These are phyloP conservation scores for Bradynema listronoti DNA, from an alignment of 1,140 invertebrate species.

Conservation along the genomic window DNA sequence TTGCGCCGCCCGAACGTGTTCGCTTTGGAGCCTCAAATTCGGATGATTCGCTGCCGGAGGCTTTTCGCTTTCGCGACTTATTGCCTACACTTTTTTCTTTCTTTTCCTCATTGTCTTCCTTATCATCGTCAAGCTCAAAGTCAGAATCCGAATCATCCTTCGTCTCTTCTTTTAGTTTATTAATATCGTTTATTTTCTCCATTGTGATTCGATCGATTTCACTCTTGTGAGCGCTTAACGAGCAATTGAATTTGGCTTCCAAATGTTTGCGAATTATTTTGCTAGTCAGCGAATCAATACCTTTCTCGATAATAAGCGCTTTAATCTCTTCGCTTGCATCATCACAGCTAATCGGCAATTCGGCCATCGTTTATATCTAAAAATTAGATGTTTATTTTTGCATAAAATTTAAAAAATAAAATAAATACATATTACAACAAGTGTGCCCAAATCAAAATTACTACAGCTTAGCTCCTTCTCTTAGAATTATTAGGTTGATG, in stretches of 20 bases:
- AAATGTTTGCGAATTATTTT: slow-evolving; percentile 27
- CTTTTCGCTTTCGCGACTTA: slow-evolving; percentile 7
- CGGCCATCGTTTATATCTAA: slow-evolving; percentile 2
- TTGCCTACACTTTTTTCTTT: background rate
- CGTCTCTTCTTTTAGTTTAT: slow-evolving; percentile 5
- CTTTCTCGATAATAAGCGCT: slow-evolving; percentile 16
- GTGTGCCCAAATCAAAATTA: no score
- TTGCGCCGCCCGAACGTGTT: no score
- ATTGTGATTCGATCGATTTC: slow-evolving; percentile 23
- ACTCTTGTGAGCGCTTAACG: slow-evolving; percentile 10
- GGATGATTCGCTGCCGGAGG: background rate
- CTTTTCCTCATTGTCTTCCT: background rate
- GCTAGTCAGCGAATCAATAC: slow-evolving; percentile 24
- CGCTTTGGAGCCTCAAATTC: slow-evolving; percentile 7
- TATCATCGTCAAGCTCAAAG: slow-evolving; percentile 18
- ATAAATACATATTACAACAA: no score
- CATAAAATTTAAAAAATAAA: no score
- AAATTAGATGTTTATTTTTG: no score
- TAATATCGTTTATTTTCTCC: slow-evolving; percentile 17
- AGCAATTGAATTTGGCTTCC: slow-evolving; percentile 22
- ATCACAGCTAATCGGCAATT: slow-evolving; percentile 6
- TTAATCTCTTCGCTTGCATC: slow-evolving; percentile 6
- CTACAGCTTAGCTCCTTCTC: no score
- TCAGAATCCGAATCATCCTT: slow-evolving; percentile 11
- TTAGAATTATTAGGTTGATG: no score